phyloP scores from a whole-genome alignment of 2,797 vertebrate genomes.

The Eupleurogrammus muticus region DNA sequence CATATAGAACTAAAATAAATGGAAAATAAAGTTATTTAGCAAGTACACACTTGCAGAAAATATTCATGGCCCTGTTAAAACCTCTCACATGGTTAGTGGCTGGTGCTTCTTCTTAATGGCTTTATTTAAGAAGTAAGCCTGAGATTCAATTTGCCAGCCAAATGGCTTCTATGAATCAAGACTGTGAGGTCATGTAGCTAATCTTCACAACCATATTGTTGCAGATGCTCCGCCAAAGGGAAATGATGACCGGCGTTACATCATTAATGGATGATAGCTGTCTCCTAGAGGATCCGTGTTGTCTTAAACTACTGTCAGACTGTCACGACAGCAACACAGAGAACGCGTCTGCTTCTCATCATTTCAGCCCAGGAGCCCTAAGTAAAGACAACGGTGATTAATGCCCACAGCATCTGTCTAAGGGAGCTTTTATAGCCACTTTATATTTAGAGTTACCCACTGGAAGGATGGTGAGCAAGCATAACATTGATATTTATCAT shows the following conservation, averaged over 20 bases:
- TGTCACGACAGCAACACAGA: slow-evolving; percentile 26
- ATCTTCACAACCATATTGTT: slow-evolving; percentile 39
- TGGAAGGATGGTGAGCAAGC: not conserved
- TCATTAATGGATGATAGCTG: slow-evolving; percentile 49
- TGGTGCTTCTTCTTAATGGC: slow-evolving; percentile 11
- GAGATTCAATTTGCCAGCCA: slow-evolving; percentile 21
- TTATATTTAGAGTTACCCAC: not conserved
- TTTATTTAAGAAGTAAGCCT: slow-evolving; percentile 15
- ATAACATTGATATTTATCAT: not conserved
- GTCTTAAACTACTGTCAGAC: slow-evolving; percentile 38
- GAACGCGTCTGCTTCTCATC: slow-evolving; percentile 38
- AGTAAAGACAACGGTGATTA: slow-evolving; percentile 11
- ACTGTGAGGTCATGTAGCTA: slow-evolving; percentile 30
- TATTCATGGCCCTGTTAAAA: slow-evolving; percentile 1
- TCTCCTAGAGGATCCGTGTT: slow-evolving; percentile 16
- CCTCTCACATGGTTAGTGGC: slow-evolving; percentile 8
- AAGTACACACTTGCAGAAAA: slow-evolving; percentile 5
- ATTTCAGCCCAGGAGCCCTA: slow-evolving; percentile 13
- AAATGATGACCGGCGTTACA: slow-evolving; percentile 18
- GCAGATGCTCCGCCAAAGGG: slow-evolving; percentile 18
- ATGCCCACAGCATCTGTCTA: slow-evolving; percentile 1
- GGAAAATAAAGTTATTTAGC: not conserved
- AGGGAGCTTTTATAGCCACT: slow-evolving; percentile 10
- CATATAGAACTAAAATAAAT: not conserved
- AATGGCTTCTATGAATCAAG: slow-evolving; percentile 41